Conservation (phyloP, 2,797 vertebrate genomes). For the Pipistrellus nathusii region DNA sequence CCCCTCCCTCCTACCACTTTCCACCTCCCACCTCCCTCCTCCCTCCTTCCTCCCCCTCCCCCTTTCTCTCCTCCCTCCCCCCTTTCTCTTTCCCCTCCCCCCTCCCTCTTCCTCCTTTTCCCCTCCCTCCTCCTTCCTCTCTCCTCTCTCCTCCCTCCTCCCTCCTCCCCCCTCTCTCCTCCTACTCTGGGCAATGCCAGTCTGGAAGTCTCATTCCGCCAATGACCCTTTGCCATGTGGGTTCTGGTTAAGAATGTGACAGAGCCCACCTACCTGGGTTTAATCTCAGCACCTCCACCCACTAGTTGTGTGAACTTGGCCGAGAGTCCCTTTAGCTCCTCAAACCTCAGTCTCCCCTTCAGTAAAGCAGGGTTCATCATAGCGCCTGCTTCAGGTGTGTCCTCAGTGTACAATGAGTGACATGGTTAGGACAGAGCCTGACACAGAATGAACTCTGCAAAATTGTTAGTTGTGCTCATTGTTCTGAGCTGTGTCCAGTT, state of each 20-base stretch:
- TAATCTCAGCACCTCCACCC: not conserved
- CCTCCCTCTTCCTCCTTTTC: too few species aligned
- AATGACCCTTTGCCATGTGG: not conserved
- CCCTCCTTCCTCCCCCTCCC: too few species aligned
- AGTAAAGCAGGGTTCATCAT: not conserved
- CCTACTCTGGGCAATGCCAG: too few species aligned
- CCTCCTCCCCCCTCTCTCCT: too few species aligned
- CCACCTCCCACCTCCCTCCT: too few species aligned
- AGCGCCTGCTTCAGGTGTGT: not conserved
- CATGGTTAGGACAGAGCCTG: not conserved
- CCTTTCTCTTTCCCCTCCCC: too few species aligned
- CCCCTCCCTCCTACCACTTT: too few species aligned
- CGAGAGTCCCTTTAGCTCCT: not conserved
- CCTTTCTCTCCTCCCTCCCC: too few species aligned
- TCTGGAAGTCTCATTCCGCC: not conserved
- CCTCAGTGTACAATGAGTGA: not conserved
- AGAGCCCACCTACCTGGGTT: not conserved
- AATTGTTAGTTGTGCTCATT: not conserved
- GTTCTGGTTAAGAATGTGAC: not conserved
- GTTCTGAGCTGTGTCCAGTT: too few species aligned
- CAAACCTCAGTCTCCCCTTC: not conserved
- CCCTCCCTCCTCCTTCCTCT: too few species aligned
- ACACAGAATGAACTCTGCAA: accelerated
- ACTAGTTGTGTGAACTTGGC: not conserved
- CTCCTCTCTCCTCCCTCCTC: too few species aligned